phyloP scores from a whole-genome alignment of 2,113 vertebrate genomes.

The Cromileptes altivelis region DNA sequence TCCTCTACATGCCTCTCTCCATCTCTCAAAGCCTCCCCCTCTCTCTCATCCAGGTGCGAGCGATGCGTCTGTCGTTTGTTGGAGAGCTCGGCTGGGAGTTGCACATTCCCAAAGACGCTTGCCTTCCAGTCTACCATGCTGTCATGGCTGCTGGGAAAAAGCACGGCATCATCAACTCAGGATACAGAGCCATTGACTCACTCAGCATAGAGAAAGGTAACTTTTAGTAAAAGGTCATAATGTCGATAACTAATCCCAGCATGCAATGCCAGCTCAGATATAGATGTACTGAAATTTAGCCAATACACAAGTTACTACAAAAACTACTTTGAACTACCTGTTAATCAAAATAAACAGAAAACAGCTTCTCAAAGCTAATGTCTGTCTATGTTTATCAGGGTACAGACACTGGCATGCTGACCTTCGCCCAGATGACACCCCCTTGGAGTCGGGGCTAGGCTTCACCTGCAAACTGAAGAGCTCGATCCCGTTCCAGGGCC shows the following conservation, averaged over 20 bases:
- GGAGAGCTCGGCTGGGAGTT: slow-evolving; percentile 98
- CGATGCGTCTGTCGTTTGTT: slow-evolving; percentile 94
- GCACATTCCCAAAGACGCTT: slow-evolving; percentile 89
- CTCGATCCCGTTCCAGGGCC: slow-evolving; percentile 89
- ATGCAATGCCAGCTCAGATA: not conserved
- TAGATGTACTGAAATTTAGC: not conserved
- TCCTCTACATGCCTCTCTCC: slow-evolving; percentile 10
- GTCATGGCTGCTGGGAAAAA: slow-evolving; percentile 91
- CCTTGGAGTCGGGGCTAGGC: slow-evolving; percentile 92
- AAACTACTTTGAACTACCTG: too few relatives aligned
- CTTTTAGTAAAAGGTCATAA: not conserved
- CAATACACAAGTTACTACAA: too few relatives aligned
- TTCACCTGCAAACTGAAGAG: slow-evolving; percentile 96
- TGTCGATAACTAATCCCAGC: not conserved
- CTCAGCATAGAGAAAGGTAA: slow-evolving; percentile 98
- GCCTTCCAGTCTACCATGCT: slow-evolving; percentile 89
- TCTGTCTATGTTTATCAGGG: slow-evolving; percentile 78
- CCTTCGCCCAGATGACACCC: slow-evolving; percentile 92
- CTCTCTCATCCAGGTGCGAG: slow-evolving; percentile 84
- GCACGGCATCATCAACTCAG: slow-evolving; percentile 89
- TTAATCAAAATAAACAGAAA: too few relatives aligned
- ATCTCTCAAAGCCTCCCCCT: slow-evolving; percentile 32
- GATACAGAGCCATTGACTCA: slow-evolving; percentile 97
- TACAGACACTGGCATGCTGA: slow-evolving; percentile 97
- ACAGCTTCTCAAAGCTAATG: not conserved